These are phyloP conservation scores for Cyaniris semiargus DNA, from an alignment of 2,888 invertebrate species.

Conservation along the genomic window DNA sequence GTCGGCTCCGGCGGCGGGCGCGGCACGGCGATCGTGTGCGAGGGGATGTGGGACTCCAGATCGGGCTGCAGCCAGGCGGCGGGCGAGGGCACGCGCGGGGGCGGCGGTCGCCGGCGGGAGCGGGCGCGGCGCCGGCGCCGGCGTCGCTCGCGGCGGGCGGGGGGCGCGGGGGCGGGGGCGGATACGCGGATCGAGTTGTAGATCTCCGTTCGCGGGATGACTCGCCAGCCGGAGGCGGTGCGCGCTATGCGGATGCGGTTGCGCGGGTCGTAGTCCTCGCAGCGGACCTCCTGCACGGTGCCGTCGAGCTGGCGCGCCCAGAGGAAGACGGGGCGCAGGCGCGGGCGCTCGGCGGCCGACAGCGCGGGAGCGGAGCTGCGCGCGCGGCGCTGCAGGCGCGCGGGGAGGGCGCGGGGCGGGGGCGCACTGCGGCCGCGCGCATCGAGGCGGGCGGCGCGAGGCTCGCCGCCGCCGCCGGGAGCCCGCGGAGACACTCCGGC, in stretches of 20 bases:
- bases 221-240: conserved; percentile 90
- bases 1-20: conserved; percentile 67
- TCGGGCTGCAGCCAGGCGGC: conserved; percentile 70
- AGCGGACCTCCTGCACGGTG: conserved; percentile 90
- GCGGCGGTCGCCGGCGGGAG: conserved; percentile 45
- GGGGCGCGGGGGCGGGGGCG: conserved; percentile 48
- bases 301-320: conserved; percentile 91
- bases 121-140: conserved; percentile 50
- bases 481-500: conserved; percentile 74
- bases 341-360: conserved; percentile 79
- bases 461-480: conserved; percentile 77
- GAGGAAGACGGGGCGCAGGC: conserved; percentile 90
- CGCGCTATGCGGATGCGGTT: conserved; percentile 92
- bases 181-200: conserved; percentile 71
- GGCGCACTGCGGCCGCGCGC: conserved; percentile 57
- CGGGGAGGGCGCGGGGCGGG: conserved; percentile 63
- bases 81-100: conserved; percentile 46
- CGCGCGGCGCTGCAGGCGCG: conserved; percentile 76
- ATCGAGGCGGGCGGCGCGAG: conserved; percentile 78
- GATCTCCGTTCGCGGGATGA: conserved; percentile 88
- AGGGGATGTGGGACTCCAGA: conserved; percentile 82
- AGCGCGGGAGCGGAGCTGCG: conserved; percentile 65
- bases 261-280: conserved; percentile 92
- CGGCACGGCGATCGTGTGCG: conserved; percentile 81
- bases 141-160: conserved; percentile 47